These are phyloP conservation scores for Keiferia lycopersicella DNA, from an alignment of 2,888 invertebrate genomes.

Conservation along the genomic window DNA sequence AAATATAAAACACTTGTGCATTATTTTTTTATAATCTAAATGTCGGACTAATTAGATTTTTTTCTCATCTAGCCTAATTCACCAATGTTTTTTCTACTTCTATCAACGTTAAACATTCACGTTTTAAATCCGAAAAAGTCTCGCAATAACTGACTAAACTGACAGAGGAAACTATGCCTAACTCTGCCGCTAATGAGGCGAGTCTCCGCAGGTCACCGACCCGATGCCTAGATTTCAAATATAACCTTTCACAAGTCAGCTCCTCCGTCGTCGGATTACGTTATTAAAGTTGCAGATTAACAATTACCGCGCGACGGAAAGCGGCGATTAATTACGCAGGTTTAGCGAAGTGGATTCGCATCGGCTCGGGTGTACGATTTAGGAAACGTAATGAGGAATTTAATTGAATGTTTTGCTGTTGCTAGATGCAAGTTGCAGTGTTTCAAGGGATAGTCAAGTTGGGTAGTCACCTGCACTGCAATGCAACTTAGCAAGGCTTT, in stretches of 20 bases:
- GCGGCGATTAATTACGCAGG: constrained; percentile 37
- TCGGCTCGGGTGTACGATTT: constrained; percentile 31
- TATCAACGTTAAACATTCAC: not conserved
- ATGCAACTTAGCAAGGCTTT: not conserved
- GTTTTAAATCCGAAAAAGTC: not conserved
- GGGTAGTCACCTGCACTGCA: not conserved
- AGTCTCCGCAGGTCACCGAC: constrained; percentile 14
- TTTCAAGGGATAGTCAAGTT: not conserved
- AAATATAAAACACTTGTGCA: too few relatives aligned
- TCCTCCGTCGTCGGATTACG: constrained; percentile 14
- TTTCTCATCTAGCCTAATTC: too few relatives aligned
- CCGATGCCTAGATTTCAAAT: constrained; percentile 24
- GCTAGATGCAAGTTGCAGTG: too few relatives aligned
- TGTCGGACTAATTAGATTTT: too few relatives aligned
- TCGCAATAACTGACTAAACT: not conserved
- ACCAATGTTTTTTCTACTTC: constrained; percentile 1
- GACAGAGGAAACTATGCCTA: constrained; percentile 15
- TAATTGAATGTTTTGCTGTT: not conserved
- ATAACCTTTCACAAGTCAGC: constrained; percentile 22
- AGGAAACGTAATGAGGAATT: not conserved
- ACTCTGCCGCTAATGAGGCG: constrained; percentile 23
- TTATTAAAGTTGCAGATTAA: constrained; percentile 27
- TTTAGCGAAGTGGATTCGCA: constrained; percentile 4
- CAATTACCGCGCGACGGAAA: constrained; percentile 27
- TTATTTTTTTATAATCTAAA: too few relatives aligned